phyloP scores from a whole-genome alignment of 2,888 invertebrate species.

The Sesia apiformis region DNA sequence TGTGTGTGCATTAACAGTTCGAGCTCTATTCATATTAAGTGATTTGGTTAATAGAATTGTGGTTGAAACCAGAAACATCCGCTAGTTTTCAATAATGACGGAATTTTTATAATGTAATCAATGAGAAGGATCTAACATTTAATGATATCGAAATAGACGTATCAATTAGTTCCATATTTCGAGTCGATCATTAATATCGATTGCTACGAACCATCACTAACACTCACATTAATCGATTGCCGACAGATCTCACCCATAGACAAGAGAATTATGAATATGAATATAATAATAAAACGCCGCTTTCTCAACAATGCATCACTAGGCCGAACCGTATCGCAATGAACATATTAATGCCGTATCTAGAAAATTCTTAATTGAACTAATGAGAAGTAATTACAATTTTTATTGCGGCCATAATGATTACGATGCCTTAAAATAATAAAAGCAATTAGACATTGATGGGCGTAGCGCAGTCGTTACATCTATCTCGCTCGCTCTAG shows the following conservation, averaged over 20 bases:
- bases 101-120: background rate
- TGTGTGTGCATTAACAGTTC: too few relatives aligned
- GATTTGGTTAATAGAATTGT: too few relatives aligned
- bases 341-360: conserved; percentile 69
- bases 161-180: conserved; percentile 67
- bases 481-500: conserved; percentile 41
- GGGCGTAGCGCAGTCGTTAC: conserved; percentile 53
- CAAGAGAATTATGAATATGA: conserved; percentile 39
- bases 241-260: conserved; percentile 31
- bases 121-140: background rate
- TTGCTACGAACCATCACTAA: conserved; percentile 66
- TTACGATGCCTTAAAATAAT: conserved; percentile 75
- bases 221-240: conserved; percentile 55
- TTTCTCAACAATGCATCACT: conserved; percentile 56
- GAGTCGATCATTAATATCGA: conserved; percentile 61
- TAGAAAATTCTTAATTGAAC: conserved; percentile 74
- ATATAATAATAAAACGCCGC: conserved; percentile 40
- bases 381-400: conserved; percentile 75
- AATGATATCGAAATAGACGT: conserved; percentile 33
- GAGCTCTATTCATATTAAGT: too few relatives aligned
- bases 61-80: background rate
- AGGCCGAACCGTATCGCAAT: conserved; percentile 51
- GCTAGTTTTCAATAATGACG: background rate
- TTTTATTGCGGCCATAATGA: conserved; percentile 73
- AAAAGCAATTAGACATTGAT: conserved; percentile 74